Evolutionary conservation across 2,797 vertebrate species (phyloP).

Genomic region (Melanotaenia pygmaea): DNA sequence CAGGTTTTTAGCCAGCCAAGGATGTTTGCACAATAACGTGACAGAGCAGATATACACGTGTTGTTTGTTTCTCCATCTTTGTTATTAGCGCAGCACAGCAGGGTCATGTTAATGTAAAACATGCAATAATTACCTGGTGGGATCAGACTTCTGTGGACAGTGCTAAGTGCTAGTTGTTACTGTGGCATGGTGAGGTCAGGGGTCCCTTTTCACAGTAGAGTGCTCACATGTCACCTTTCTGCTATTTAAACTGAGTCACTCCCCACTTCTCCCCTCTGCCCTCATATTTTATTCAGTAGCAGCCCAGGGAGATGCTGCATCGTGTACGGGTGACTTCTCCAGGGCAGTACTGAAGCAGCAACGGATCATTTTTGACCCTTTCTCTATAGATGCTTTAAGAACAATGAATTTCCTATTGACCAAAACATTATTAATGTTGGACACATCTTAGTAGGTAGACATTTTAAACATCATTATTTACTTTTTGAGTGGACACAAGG

Average conservation of each 20-base stretch:
- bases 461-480: slow-evolving; percentile 42
- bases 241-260: slow-evolving; percentile 64
- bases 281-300: slow-evolving; percentile 80
- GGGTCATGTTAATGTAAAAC: slow-evolving; percentile 79
- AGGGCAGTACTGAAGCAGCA: slow-evolving; percentile 37
- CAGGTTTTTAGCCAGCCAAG: slow-evolving; percentile 50
- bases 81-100: slow-evolving; percentile 25
- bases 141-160: slow-evolving; percentile 68
- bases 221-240: slow-evolving; percentile 64
- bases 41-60: slow-evolving; percentile 20
- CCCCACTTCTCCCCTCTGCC: slow-evolving; percentile 38
- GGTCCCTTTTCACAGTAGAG: slow-evolving; percentile 54
- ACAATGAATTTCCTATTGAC: slow-evolving; percentile 60
- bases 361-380: slow-evolving; percentile 35
- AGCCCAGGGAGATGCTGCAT: slow-evolving; percentile 34
- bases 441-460: slow-evolving; percentile 22
- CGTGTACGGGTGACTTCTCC: slow-evolving; percentile 65
- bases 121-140: slow-evolving; percentile 77
- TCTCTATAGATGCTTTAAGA: slow-evolving; percentile 48
- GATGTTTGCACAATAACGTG: slow-evolving; percentile 37
- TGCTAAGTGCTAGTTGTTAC: slow-evolving; percentile 71
- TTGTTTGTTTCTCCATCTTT: slow-evolving; percentile 54
- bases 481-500: slow-evolving; percentile 17
- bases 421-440: slow-evolving; percentile 54
- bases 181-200: slow-evolving; percentile 66